Evolutionary conservation across 53 echinoderm and acorn worm genomes (phyloP).

Genomic region (Actinopyga echinites): DNA sequence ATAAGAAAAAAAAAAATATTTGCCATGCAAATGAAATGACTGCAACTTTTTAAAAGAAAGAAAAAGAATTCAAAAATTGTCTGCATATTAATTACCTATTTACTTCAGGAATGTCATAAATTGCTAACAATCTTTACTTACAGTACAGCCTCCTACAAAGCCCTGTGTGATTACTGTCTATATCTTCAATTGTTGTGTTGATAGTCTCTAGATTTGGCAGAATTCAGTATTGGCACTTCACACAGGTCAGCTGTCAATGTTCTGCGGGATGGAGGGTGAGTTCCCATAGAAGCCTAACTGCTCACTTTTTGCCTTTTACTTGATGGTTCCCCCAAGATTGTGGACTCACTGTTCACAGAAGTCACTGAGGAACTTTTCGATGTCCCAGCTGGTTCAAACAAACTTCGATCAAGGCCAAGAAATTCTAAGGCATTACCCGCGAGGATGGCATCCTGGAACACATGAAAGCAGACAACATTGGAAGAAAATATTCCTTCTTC

Average conservation of each 20-base stretch:
- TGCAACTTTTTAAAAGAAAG: too few species aligned
- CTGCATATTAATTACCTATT: too few species aligned
- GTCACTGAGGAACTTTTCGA: not conserved
- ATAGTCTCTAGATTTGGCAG: not conserved
- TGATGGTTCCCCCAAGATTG: conserved; percentile 33
- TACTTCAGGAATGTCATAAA: too few species aligned
- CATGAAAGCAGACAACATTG: not conserved
- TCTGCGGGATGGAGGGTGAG: too few species aligned
- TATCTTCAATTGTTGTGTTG: not conserved
- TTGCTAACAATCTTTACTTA: too few species aligned
- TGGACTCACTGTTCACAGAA: not conserved
- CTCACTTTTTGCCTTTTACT: conserved; percentile 61
- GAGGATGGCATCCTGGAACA: conserved; percentile 71
- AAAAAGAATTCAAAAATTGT: too few species aligned
- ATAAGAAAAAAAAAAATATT: too few species aligned
- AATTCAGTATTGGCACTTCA: too few species aligned
- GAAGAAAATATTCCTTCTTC: too few species aligned
- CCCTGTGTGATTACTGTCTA: not conserved
- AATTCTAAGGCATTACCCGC: conserved; percentile 90
- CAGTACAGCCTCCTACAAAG: not conserved
- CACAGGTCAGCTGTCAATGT: too few species aligned
- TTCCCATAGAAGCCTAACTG: not conserved
- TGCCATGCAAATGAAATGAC: too few species aligned
- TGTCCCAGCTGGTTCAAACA: conserved; percentile 65
- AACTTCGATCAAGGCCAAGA: conserved; percentile 77